Evolutionary conservation across 2,113 vertebrate genomes (phyloP).

Genomic region (Pseudolaguvia tuberculata): DNA sequence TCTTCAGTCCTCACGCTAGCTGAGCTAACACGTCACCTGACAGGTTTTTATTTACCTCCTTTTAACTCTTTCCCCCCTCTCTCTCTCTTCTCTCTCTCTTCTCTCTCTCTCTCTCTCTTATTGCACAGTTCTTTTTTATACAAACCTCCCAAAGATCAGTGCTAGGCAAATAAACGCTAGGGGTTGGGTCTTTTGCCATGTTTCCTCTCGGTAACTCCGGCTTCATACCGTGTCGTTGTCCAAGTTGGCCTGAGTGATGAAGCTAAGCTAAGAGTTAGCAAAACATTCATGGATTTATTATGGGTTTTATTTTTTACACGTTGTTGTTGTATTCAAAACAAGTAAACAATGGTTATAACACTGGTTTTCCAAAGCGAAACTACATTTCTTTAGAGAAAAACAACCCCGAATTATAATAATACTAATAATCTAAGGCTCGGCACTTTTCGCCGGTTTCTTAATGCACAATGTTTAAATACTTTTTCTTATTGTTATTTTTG

Average conservation of each 20-base stretch:
- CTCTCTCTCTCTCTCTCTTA: neutral
- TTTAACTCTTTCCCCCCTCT: no score
- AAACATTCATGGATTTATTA: neutral
- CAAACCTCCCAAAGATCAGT: neutral
- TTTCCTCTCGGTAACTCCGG: neutral
- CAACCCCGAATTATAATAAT: neutral
- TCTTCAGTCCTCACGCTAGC: conserved; percentile 11
- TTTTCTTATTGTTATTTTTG: neutral
- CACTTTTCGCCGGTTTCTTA: neutral
- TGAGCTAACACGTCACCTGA: conserved; percentile 25
- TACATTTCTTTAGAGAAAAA: neutral
- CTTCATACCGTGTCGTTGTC: neutral
- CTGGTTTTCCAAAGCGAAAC: neutral
- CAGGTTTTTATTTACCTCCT: neutral
- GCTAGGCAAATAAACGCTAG: neutral
- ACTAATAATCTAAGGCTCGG: no score
- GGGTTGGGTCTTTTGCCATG: neutral
- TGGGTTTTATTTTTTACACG: neutral
- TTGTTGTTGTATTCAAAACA: no score
- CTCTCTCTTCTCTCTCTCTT: neutral
- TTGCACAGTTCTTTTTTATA: neutral
- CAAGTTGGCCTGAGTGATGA: neutral
- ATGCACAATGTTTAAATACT: neutral
- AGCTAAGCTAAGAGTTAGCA: conserved; percentile 20
- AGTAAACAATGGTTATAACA: neutral